phyloP scores from a whole-genome alignment of 2,888 invertebrate genomes.

The Noctua comes region DNA sequence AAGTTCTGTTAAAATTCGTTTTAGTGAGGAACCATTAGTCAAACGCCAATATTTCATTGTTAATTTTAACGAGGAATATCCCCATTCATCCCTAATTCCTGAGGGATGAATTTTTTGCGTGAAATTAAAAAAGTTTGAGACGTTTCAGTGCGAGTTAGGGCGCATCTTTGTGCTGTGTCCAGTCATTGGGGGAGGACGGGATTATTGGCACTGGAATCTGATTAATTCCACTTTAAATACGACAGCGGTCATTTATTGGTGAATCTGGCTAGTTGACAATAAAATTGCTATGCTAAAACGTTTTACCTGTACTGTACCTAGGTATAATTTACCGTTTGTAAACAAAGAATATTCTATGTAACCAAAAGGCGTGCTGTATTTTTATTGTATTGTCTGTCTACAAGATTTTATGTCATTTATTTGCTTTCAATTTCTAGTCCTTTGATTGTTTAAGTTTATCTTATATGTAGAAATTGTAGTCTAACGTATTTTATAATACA shows the following conservation, averaged over 20 bases:
- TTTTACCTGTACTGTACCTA: neutral
- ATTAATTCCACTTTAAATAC: conserved; percentile 1
- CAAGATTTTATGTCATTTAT: conserved; percentile 16
- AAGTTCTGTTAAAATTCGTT: conserved; percentile 63
- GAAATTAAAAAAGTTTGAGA: conserved; percentile 87
- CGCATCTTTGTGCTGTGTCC: conserved; percentile 70
- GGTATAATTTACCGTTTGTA: neutral
- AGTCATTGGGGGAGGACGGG: conserved; percentile 54
- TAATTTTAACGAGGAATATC: conserved; percentile 77
- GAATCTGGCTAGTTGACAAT: neutral
- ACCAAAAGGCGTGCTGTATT: conserved; percentile 8
- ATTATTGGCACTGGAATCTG: neutral
- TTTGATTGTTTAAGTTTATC: conserved; percentile 16
- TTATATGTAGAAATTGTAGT: neutral
- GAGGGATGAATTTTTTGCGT: conserved; percentile 76
- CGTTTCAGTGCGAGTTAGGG: conserved; percentile 57
- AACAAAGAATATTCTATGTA: neutral
- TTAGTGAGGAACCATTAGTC: conserved; percentile 75
- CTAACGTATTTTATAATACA: conserved; percentile 24
- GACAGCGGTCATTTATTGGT: neutral
- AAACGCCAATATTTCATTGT: conserved; percentile 82
- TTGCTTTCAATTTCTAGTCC: conserved; percentile 21
- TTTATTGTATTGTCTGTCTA: conserved; percentile 10
- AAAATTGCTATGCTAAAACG: neutral
- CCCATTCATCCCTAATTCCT: conserved; percentile 67